Percentiles rank a stretch among this genome's conserved stretches.
These are phyloP conservation scores for Eretmochelys imbricata DNA, from an alignment of 2,113 vertebrate species.

Conservation along the genomic window DNA sequence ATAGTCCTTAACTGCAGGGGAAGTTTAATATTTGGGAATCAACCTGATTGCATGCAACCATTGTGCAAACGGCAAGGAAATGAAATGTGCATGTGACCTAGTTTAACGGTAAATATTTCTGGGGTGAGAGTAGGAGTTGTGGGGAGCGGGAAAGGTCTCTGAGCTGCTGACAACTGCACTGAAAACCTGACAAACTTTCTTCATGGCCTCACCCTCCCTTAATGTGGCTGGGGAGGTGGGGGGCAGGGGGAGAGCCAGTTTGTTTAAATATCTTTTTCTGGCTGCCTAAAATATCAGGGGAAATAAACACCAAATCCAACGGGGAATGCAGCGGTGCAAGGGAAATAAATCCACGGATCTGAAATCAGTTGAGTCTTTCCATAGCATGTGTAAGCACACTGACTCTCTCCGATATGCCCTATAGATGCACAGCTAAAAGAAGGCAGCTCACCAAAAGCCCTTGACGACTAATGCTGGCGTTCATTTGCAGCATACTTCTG, in stretches of 20 bases:
- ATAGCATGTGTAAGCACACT: background rate
- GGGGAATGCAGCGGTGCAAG: slow-evolving; percentile 55
- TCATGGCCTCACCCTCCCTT: slow-evolving; percentile 34
- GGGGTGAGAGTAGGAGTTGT: slow-evolving; percentile 31
- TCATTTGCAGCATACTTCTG: background rate
- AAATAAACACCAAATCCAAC: slow-evolving; percentile 71
- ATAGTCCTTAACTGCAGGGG: slow-evolving; percentile 63
- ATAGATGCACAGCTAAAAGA: background rate
- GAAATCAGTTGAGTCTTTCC: slow-evolving; percentile 4
- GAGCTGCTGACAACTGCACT: slow-evolving; percentile 68
- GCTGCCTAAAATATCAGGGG: slow-evolving; percentile 74
- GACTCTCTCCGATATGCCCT: background rate
- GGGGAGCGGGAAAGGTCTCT: background rate
- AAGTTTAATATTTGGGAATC: slow-evolving; percentile 69
- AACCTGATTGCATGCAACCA: slow-evolving; percentile 65
- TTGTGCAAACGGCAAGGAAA: slow-evolving; percentile 74
- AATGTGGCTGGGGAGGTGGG: background rate
- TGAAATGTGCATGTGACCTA: slow-evolving; percentile 67
- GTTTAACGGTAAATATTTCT: slow-evolving; percentile 80
- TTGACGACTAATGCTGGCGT: background rate
- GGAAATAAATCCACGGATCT: slow-evolving; percentile 6
- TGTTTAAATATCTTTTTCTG: slow-evolving; percentile 77
- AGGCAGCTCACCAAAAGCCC: too few species aligned
- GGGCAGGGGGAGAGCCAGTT: slow-evolving; percentile 58
- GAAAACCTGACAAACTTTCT: slow-evolving; percentile 64